Percentiles rank a stretch among this genome's conserved stretches.
Conservation (phyloP, 2,888 invertebrate species). For the Mythimna lalbum region DNA sequence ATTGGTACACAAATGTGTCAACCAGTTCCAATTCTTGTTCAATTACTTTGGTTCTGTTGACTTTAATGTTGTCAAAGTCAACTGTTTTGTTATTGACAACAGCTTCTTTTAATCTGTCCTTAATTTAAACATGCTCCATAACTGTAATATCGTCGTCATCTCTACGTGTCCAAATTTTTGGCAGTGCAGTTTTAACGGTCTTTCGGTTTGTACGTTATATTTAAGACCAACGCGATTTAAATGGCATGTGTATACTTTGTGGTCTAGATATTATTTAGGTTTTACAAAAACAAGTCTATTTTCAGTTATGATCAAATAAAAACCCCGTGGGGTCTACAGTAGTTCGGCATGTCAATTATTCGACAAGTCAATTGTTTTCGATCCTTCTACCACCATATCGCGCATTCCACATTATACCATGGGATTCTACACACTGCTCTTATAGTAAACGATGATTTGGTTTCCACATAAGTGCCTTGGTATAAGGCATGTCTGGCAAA, state of each 20-base stretch:
- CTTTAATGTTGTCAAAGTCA: not conserved
- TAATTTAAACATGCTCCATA: not conserved
- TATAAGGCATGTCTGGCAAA: constrained; percentile 72
- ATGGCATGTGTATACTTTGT: constrained; percentile 29
- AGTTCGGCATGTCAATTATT: constrained; percentile 54
- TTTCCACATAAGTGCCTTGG: constrained; percentile 40
- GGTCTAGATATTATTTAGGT: constrained; percentile 49
- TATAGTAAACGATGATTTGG: constrained; percentile 35
- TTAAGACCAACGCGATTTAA: constrained; percentile 25
- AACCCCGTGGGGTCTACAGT: constrained; percentile 57
- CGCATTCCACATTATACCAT: constrained; percentile 31
- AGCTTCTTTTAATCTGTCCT: not conserved
- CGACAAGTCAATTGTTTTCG: constrained; percentile 57
- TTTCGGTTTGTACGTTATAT: not conserved
- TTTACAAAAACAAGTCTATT: constrained; percentile 49
- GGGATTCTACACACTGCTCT: constrained; percentile 4
- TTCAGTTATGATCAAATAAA: constrained; percentile 55
- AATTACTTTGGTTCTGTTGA: not conserved
- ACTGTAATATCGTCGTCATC: not conserved
- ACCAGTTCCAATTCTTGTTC: not conserved
- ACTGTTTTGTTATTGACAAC: not conserved
- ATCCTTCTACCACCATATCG: constrained; percentile 51
- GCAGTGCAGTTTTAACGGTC: not conserved
- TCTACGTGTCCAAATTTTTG: not conserved
- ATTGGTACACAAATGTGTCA: not conserved